A percentile compares a stretch with the other conserved stretches of the same genome.
These are phyloP conservation scores for Himalopsyche japonica DNA, from an alignment of 2,888 invertebrate species.

Conservation along the genomic window DNA sequence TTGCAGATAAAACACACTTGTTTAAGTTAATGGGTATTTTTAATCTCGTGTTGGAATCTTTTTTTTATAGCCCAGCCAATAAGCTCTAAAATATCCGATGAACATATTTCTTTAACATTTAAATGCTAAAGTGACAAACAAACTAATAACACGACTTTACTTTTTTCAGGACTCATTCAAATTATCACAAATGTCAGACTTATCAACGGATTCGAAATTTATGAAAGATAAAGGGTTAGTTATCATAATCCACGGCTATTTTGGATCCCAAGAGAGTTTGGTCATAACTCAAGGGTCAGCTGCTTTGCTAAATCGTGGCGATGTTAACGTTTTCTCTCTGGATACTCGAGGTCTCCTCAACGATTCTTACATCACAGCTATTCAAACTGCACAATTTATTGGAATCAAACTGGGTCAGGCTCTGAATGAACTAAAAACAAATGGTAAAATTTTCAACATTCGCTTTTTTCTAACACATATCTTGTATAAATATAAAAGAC, in stretches of 20 bases:
- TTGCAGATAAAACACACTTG: too few species aligned
- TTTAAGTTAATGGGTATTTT: too few species aligned
- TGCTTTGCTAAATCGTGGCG: not conserved
- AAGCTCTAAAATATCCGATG: too few species aligned
- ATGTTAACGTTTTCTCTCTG: constrained; percentile 48
- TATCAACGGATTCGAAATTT: not conserved
- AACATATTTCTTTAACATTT: too few species aligned
- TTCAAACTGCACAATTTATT: constrained; percentile 51
- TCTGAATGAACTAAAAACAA: not conserved
- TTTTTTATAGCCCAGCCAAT: too few species aligned
- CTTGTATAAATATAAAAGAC: too few species aligned
- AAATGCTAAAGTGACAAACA: too few species aligned
- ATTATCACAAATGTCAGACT: not conserved
- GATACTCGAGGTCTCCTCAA: constrained; percentile 52
- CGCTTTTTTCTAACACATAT: too few species aligned
- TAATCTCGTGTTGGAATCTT: too few species aligned
- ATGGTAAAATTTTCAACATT: not conserved
- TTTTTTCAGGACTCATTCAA: not conserved
- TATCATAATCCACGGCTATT: not conserved
- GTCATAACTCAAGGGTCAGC: not conserved
- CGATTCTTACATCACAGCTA: constrained; percentile 51
- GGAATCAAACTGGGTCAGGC: constrained; percentile 48
- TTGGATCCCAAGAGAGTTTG: not conserved
- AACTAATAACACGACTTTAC: too few species aligned
- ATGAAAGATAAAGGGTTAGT: not conserved